Evolutionary conservation across 53 echinoderm and acorn worm species (phyloP).

Genomic region (Astropecten irregularis): DNA sequence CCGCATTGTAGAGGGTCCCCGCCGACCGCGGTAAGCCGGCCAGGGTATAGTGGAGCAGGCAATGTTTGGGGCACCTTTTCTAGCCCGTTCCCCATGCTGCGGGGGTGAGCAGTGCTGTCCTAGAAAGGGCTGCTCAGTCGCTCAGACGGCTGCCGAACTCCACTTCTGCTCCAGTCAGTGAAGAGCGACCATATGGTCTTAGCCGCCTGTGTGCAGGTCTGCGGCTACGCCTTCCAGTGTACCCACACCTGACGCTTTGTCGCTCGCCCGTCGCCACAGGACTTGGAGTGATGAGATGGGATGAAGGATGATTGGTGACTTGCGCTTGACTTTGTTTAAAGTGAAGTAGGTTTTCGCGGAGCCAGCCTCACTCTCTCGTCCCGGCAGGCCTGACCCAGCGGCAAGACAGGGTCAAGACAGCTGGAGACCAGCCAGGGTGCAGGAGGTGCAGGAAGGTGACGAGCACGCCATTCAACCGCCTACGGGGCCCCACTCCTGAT

Average conservation of each 20-base stretch:
- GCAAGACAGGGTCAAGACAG: constrained; percentile 1
- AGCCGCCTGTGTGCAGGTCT: constrained; percentile 52
- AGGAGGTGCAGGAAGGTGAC: not conserved
- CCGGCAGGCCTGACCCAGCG: not conserved
- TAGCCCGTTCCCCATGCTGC: constrained; percentile 28
- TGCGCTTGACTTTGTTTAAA: constrained; percentile 1
- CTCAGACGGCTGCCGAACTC: constrained; percentile 6
- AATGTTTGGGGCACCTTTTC: constrained; percentile 50
- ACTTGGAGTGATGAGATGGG: not conserved
- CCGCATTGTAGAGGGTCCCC: not conserved
- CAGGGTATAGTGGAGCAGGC: constrained; percentile 38
- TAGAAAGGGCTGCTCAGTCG: constrained; percentile 34
- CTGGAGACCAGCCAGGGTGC: too few species aligned
- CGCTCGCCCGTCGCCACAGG: not conserved
- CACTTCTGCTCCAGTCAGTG: constrained; percentile 12
- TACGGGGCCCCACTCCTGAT: constrained; percentile 30
- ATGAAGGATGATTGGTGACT: not conserved
- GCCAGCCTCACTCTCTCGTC: constrained; percentile 8
- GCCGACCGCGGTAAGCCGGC: constrained; percentile 31
- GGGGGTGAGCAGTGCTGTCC: constrained; percentile 31
- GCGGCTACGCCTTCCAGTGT: constrained; percentile 46
- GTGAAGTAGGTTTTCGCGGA: not conserved
- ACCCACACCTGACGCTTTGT: constrained; percentile 37
- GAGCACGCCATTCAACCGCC: not conserved
- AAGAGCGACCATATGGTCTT: constrained; percentile 37